Evolutionary conservation across 2,888 invertebrate genomes (phyloP).

Genomic region (Blastobasis lacticolella): DNA sequence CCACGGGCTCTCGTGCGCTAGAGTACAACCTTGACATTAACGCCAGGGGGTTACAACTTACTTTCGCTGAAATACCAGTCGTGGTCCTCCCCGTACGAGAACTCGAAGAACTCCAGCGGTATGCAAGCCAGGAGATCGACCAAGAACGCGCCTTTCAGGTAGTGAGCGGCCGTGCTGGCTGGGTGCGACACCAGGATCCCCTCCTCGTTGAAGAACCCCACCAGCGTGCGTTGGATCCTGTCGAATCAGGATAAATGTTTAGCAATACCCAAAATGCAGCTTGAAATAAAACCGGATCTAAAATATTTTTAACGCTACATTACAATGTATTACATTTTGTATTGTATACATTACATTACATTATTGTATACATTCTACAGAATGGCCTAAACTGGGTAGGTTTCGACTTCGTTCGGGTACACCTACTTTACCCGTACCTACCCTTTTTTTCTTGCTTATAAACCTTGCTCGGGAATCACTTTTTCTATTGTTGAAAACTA

Average conservation of each 20-base stretch:
- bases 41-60: too few species aligned
- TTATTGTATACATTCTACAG: background rate
- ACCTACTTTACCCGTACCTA: too few species aligned
- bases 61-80: background rate
- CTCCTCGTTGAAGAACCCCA: conserved; percentile 45
- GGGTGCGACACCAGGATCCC: conserved; percentile 56
- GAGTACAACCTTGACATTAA: too few species aligned
- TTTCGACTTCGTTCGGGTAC: too few species aligned
- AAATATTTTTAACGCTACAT: background rate
- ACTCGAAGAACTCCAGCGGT: conserved; percentile 40
- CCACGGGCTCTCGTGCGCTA: too few species aligned
- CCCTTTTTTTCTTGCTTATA: too few species aligned
- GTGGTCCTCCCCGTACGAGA: background rate
- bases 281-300: background rate
- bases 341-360: background rate
- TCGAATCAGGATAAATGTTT: background rate
- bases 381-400: too few species aligned
- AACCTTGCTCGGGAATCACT: too few species aligned
- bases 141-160: conserved; percentile 44
- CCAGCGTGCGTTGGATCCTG: conserved; percentile 49
- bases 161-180: conserved; percentile 46
- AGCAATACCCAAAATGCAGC: background rate
- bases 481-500: too few species aligned
- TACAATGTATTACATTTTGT: background rate
- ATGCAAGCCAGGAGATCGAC: conserved; percentile 41